Percentiles rank a stretch among this genome's conserved stretches.
Conservation (phyloP, 2,888 invertebrate species). For the Drosophila multiciliata region DNA sequence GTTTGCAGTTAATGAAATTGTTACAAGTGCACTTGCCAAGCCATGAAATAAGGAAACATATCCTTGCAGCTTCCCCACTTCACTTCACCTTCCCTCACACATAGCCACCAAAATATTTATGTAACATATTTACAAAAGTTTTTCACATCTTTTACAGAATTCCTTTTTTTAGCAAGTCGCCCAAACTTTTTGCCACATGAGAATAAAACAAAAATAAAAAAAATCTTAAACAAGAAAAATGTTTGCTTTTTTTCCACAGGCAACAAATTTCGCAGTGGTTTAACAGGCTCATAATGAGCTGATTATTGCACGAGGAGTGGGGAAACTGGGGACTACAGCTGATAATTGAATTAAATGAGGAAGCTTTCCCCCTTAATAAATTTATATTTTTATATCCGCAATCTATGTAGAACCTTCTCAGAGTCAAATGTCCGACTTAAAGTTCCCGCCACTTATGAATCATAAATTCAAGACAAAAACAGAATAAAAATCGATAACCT, state of each 20-base stretch:
- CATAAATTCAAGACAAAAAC: constrained; percentile 44
- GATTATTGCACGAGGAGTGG: constrained; percentile 31
- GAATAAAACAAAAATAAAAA: constrained; percentile 3
- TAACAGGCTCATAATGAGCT: constrained; percentile 50
- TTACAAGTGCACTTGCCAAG: constrained; percentile 57
- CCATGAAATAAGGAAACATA: constrained; percentile 25
- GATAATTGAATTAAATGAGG: constrained; percentile 29
- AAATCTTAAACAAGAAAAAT: constrained; percentile 13
- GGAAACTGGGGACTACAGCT: constrained; percentile 11
- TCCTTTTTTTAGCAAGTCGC: constrained; percentile 30
- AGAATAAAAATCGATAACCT: constrained; percentile 72
- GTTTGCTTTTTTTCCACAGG: constrained; percentile 17
- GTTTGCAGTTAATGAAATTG: constrained; percentile 77
- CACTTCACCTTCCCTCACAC: background rate
- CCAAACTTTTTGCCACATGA: constrained; percentile 54
- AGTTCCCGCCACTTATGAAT: constrained; percentile 27
- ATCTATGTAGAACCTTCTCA: background rate
- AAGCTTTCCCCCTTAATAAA: too few species aligned
- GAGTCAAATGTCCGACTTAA: constrained; percentile 14
- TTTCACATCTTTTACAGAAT: constrained; percentile 15
- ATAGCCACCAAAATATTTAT: constrained; percentile 38
- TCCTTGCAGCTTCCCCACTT: constrained; percentile 8
- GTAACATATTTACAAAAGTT: constrained; percentile 44
- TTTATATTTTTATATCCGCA: background rate
- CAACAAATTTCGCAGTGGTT: constrained; percentile 12